phyloP scores from a whole-genome alignment of 2,888 invertebrate genomes.

The Ophioninae sp. region DNA sequence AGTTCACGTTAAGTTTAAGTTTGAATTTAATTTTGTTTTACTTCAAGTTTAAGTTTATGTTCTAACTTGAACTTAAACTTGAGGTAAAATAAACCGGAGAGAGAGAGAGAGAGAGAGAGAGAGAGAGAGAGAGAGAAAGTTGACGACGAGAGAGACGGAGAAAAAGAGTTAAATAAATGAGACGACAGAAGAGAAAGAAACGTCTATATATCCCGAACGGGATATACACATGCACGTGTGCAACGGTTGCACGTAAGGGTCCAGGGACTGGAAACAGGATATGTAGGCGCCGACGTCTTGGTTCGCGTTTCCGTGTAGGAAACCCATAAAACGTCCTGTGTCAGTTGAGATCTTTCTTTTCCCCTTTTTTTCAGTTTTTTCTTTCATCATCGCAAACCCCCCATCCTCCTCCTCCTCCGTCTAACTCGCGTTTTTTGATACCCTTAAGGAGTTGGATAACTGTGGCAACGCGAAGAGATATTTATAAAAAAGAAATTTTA shows the following conservation, averaged over 20 bases:
- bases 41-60: no score
- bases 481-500: no score
- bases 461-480: no score
- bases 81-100: not conserved
- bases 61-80: no score
- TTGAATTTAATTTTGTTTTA: no score
- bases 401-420: constrained; percentile 42
- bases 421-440: constrained; percentile 8
- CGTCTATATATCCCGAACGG: constrained; percentile 23
- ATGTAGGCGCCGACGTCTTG: constrained; percentile 62
- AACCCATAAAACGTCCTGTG: constrained; percentile 61
- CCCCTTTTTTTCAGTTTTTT: not conserved
- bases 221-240: constrained; percentile 15
- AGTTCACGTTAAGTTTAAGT: no score
- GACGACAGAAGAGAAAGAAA: constrained; percentile 41
- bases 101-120: constrained; percentile 21
- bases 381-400: constrained; percentile 36
- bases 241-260: constrained; percentile 46
- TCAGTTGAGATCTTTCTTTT: constrained; percentile 50
- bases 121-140: constrained; percentile 35
- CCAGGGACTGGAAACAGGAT: constrained; percentile 63
- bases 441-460: no score
- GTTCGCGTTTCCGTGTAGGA: constrained; percentile 64
- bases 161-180: constrained; percentile 50
- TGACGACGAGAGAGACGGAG: constrained; percentile 25